Evolutionary conservation across 2,113 vertebrate genomes (phyloP).

Genomic region (Daubentonia madagascariensis): DNA sequence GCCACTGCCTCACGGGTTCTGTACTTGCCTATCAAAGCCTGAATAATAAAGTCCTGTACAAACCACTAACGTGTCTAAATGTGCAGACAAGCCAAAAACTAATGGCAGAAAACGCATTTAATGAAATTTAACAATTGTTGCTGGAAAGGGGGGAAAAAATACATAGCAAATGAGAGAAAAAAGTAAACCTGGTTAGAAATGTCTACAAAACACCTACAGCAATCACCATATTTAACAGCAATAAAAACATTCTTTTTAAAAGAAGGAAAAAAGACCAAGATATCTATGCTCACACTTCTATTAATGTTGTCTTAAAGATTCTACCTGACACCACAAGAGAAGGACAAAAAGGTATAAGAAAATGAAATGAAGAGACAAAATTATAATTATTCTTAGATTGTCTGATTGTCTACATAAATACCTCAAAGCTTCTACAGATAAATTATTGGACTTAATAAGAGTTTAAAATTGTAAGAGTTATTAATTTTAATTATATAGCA

Average conservation of each 20-base stretch:
- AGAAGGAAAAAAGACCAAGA: too few species aligned
- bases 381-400: not conserved
- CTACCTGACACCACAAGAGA: too few species aligned
- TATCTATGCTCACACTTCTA: too few species aligned
- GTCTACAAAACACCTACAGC: not conserved
- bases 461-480: not conserved
- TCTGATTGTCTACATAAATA: not conserved
- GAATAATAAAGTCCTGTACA: not conserved
- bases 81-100: not conserved
- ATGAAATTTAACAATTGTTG: not conserved
- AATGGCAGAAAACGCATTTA: not conserved
- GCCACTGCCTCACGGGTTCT: too few species aligned
- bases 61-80: rapidly evolving
- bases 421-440: not conserved
- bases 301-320: too few species aligned
- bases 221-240: not conserved
- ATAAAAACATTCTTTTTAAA: not conserved
- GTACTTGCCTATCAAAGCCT: not conserved
- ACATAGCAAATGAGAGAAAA: not conserved
- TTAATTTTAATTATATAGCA: not conserved
- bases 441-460: not conserved
- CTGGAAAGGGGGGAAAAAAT: not conserved
- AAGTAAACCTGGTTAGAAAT: not conserved
- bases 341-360: too few species aligned
- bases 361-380: not conserved